Evolutionary conservation across 2,797 vertebrate genomes (phyloP).

Genomic region (Artibeus jamaicensis): DNA sequence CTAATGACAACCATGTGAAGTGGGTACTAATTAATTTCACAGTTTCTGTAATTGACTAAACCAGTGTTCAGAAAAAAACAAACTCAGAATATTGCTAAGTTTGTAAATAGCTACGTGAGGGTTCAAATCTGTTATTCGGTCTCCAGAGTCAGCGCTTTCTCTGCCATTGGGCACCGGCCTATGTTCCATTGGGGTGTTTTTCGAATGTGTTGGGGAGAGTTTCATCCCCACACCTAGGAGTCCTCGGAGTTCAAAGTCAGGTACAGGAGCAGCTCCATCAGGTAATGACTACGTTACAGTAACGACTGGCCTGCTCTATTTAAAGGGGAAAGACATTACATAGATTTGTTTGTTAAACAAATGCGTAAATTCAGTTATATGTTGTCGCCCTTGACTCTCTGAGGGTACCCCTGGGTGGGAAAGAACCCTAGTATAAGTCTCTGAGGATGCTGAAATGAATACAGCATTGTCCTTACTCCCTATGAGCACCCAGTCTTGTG

Average conservation of each 20-base stretch:
- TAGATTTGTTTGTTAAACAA: background rate
- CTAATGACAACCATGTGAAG: background rate
- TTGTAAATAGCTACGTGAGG: background rate
- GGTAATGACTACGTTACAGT: background rate
- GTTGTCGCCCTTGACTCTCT: background rate
- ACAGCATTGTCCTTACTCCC: background rate
- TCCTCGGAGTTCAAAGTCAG: background rate
- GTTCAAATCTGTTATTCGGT: background rate
- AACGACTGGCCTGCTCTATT: background rate
- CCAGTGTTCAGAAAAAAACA: background rate
- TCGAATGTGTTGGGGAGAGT: background rate
- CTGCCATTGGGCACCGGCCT: background rate
- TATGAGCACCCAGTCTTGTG: background rate
- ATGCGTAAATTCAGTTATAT: background rate
- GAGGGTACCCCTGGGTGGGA: background rate
- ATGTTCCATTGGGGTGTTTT: background rate
- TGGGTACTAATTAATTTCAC: background rate
- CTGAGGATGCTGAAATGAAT: background rate
- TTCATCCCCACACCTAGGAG: too few species aligned
- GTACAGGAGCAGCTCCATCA: background rate
- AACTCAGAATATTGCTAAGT: background rate
- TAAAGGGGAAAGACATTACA: background rate
- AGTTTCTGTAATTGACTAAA: background rate
- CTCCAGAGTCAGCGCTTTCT: background rate
- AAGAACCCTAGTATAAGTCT: background rate